Evolutionary conservation across 2,888 invertebrate genomes (phyloP).

Genomic region (Parochlus steinenii): DNA sequence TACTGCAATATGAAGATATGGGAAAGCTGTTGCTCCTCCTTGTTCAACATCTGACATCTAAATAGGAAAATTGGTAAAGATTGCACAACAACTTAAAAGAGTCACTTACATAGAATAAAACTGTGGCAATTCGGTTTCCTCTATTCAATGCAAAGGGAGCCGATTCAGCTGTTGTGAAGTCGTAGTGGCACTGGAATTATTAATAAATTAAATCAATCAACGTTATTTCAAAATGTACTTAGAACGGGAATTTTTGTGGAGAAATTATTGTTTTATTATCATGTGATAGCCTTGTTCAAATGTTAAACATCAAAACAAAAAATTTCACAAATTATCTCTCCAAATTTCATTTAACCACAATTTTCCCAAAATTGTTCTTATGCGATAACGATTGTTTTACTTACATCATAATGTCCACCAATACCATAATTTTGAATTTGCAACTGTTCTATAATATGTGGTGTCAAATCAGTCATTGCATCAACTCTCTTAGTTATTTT

Average conservation of each 20-base stretch:
- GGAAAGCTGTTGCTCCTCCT: constrained; percentile 45
- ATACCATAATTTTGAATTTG: constrained; percentile 55
- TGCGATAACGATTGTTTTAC: too few species aligned
- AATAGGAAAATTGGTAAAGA: constrained; percentile 25
- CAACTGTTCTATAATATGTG: constrained; percentile 40
- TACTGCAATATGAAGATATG: constrained; percentile 24
- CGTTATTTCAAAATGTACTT: too few species aligned
- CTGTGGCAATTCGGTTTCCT: constrained; percentile 27
- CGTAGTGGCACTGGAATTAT: too few species aligned
- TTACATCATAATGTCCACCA: constrained; percentile 54
- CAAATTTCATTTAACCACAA: too few species aligned
- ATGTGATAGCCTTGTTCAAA: too few species aligned
- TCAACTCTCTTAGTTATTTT: constrained; percentile 19
- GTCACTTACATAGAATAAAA: constrained; percentile 27
- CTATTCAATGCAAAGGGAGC: not conserved
- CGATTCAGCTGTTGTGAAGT: constrained; percentile 12
- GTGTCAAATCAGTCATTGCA: constrained; percentile 36
- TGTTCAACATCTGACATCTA: constrained; percentile 40
- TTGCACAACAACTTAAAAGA: constrained; percentile 20
- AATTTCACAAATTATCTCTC: too few species aligned
- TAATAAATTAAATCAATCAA: too few species aligned
- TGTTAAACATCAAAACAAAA: too few species aligned
- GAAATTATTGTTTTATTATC: too few species aligned
- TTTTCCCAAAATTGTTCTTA: too few species aligned
- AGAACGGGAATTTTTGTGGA: too few species aligned